Conservation (phyloP, 2,113 vertebrate species). For the Gobiocypris rarus region DNA sequence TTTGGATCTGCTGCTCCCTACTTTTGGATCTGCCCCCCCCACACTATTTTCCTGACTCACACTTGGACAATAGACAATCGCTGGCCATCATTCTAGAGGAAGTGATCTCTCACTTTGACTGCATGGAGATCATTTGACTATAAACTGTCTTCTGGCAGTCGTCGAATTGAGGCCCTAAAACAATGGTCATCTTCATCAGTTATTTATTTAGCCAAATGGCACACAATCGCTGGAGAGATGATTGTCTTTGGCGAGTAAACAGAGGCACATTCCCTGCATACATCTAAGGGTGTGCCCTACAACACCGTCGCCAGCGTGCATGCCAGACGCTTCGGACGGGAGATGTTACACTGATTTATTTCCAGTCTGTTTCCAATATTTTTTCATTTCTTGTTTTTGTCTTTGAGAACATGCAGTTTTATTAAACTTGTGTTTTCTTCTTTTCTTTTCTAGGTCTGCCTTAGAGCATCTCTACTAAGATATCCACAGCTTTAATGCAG, state of each 20-base stretch:
- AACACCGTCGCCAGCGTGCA: neutral
- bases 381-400: neutral
- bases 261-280: neutral
- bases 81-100: constrained; percentile 58
- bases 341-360: neutral
- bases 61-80: constrained; percentile 64
- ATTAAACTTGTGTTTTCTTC: neutral
- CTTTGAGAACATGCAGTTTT: neutral
- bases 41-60: constrained; percentile 56
- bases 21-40: too few relatives aligned
- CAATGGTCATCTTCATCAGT: constrained; percentile 56
- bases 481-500: constrained; percentile 81
- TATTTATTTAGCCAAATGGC: constrained; percentile 55
- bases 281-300: constrained; percentile 1
- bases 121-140: constrained; percentile 51
- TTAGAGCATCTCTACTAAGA: constrained; percentile 63
- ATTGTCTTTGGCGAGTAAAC: constrained; percentile 22
- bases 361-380: neutral
- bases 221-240: constrained; percentile 51
- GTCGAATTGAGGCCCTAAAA: constrained; percentile 45
- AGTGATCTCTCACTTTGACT: constrained; percentile 57
- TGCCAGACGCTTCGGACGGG: neutral
- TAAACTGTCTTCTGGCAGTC: constrained; percentile 44
- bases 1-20: constrained; percentile 21
- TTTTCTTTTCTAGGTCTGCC: constrained; percentile 69